Evolutionary conservation across 2,888 invertebrate species (phyloP), one percentile per base, ranked within the genome.

Genomic region (Epiblema foenella): DNA sequence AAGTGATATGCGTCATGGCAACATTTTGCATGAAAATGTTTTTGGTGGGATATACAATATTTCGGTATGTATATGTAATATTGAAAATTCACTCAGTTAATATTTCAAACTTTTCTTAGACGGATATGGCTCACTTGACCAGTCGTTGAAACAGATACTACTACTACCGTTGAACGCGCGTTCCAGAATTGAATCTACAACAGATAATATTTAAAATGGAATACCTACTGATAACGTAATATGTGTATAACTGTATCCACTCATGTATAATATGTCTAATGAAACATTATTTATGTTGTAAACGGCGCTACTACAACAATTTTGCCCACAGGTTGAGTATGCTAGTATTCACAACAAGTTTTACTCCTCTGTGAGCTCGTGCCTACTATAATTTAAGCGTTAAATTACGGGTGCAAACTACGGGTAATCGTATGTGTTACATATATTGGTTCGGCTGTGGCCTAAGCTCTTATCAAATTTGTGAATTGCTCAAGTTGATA

Each of bases 101-200:
- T 5, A 29, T 29, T 29, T 39, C 39, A 39, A 39, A 11, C 11
- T 39, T 39, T 39, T 42, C 15, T 12, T 42, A 15, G 42, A 42
- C 42, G 42, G 12, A 42, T 42, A 12, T 42, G 42, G 42, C 42
- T 42, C 42, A 42, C 0, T 42, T 12, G 3, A 4, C 4, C 42
- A 42, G 12, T 10, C 39, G 12, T 42, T 46, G 46, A n/a, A 46
- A n/a, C 46, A 46, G 7, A 42, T 46, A 46, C n/a, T n/a, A 15
- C n/a, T n/a, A 46, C 46, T n/a, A 46, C 15, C 42, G 42, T 42
- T 42, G 42, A 42, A 42, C 46, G 46, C 46, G 46, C 46, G 46
- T 46, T 46, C n/a, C 46, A 46, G 42, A 46, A n/a, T 46, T 46
- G n/a, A 46, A 46, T n/a, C 46, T 46, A 46, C n/a, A 46, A n/a